A percentile compares a stretch with the other conserved stretches of the same genome.
phyloP scores from a whole-genome alignment of 2,888 invertebrate genomes.

The Trilocha varians region DNA sequence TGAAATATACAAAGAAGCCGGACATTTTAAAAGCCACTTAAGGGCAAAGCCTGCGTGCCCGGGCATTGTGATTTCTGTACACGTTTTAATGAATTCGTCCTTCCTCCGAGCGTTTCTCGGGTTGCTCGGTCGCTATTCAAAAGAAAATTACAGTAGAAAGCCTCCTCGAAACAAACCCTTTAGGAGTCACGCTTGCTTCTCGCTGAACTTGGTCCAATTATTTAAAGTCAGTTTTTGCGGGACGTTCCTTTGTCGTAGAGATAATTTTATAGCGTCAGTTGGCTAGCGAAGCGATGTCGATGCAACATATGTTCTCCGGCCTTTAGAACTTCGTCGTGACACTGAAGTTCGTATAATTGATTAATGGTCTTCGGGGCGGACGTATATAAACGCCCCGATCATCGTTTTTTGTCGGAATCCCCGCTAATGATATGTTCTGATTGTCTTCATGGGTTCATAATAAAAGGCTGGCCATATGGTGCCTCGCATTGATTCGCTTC shows the following conservation, averaged over 20 bases:
- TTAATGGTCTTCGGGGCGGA: constrained; percentile 62
- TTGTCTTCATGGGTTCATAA: constrained; percentile 48
- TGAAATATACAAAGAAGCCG: constrained; percentile 16
- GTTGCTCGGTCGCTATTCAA: constrained; percentile 56
- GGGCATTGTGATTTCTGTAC: constrained; percentile 58
- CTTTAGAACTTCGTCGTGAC: constrained; percentile 58
- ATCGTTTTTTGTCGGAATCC: constrained; percentile 55
- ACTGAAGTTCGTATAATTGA: constrained; percentile 63
- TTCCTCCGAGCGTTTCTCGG: constrained; percentile 47
- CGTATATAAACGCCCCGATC: constrained; percentile 59
- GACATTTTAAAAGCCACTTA: constrained; percentile 42
- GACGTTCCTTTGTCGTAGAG: constrained; percentile 39
- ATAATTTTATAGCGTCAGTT: constrained; percentile 65
- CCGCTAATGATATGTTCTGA: constrained; percentile 66
- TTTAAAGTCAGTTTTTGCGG: constrained; percentile 48
- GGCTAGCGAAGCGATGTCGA: constrained; percentile 45
- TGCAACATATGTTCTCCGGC: constrained; percentile 57
- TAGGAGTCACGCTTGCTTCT: constrained; percentile 62
- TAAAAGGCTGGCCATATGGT: constrained; percentile 56
- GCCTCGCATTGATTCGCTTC: constrained; percentile 45
- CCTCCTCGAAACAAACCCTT: constrained; percentile 63
- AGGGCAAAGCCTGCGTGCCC: constrained; percentile 38
- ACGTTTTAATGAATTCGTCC: constrained; percentile 65
- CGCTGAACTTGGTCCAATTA: constrained; percentile 64
- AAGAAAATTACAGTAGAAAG: constrained; percentile 64